Evolutionary conservation across 2,888 invertebrate genomes (phyloP), one percentile per base, ranked within the genome.

Genomic region (Orchesella flavescens): DNA sequence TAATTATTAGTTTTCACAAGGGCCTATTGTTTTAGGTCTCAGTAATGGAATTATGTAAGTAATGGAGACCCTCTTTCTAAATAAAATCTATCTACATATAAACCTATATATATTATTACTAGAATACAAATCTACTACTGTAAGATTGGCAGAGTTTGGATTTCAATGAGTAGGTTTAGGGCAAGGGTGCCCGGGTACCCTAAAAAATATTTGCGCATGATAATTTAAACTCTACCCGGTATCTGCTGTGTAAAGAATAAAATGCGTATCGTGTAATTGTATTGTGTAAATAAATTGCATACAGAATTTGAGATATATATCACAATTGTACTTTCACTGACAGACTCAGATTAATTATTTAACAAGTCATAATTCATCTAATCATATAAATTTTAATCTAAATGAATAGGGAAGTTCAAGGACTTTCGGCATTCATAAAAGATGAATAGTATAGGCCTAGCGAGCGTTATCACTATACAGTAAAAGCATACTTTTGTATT

Each of bases 1-100:
- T 74, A 75, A 82, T 84, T 83, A 83, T 75, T 83, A 71, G 79
- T 79, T 73, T 85, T 85, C 82, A 82, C 81, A 84, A 85, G 85
- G 83, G 85, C 85, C 86, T 82, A 84, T 79, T 84, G 75, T 83
- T 63, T 82, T 82, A 82, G 75, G 81, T 82, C 81, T 82, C 81
- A 82, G 63, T 75, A 69, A 24, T 81, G 63, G 43, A 71, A 82
- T n/a, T n/a, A n/a, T n/a, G n/a, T n/a, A n/a, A n/a, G n/a, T n/a
- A n/a, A n/a, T n/a, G n/a, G n/a, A 69, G 75, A 82, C 81, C 75
- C 71, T 23, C 55, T 63, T 75, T 55, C 19, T 80, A 80, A 79
- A 71, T 79, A 68, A 74, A 81, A 73, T 72, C 66, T 68, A 77
- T 79, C 63, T 57, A 43, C 46, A 55, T 57, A 81, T 69, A 74